Evolutionary conservation across 2,797 vertebrate species (phyloP), one percentile per base, ranked within the genome.

Genomic region (Syndactyla subalaris): DNA sequence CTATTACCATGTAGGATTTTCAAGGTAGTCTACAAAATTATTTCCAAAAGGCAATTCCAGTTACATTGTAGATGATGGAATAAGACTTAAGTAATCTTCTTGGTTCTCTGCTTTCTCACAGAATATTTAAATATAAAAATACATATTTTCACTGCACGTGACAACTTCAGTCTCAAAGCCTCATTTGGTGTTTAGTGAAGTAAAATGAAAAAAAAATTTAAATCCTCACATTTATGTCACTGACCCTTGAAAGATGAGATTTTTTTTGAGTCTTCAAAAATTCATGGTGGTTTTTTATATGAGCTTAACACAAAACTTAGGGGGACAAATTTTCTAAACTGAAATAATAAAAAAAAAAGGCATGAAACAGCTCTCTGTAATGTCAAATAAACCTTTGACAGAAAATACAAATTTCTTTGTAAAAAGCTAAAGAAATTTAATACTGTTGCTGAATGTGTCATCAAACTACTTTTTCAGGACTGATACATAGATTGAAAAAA

Each of bases 21-120:
- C 70, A 82, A 89, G 93, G 59, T 32, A 71, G 68, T 91, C 81
- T 96, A 65, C 73, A 91, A 95, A 84, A 34, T 22, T 77, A 71
- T 92, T 96, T 95, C 70, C 77, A 93, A 95, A 73, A 51, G 11
- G 15, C 10, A 70, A 14, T 49, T 92, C 18, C n/a, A 75, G 26
- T 84, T 97, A 62, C 18, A 48, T 6, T 46, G 12, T 26, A 49
- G 39, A 95, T 66, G 12, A 82, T 18, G 48, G 54, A 43, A 79
- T 90, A 95, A 67, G 8, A 85, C 32, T 58, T 93, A 81, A 87
- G 32, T 29, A 76, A 48, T 76, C 24, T 16, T 79, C 9, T 43
- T 79, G 46, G 6, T 10, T 62, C 7, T 62, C 70, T 30, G 9
- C 13, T 87, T 89, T 82, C 27, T 82, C 20, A 81, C 8, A 36